Percentiles rank a stretch among this genome's conserved stretches.
Evolutionary conservation across 1,140 invertebrate genomes (phyloP).

Genomic region (Cataglyphis hispanica): DNA sequence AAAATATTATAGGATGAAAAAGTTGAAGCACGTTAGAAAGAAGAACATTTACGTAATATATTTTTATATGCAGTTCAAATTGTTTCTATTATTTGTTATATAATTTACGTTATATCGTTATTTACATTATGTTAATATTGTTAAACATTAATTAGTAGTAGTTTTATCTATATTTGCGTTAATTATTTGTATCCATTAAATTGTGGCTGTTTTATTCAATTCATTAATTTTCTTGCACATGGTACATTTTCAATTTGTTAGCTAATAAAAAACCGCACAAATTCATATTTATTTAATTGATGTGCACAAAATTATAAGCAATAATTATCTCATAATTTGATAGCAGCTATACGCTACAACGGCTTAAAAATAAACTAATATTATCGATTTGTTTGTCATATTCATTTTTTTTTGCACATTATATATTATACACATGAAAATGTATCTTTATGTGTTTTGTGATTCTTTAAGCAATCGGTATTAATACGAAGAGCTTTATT

Average conservation of each 20-base stretch:
- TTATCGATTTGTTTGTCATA: neutral
- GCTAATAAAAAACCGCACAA: slow-evolving; percentile 54
- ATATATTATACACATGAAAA: neutral
- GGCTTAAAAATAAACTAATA: neutral
- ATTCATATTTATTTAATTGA: slow-evolving; percentile 46
- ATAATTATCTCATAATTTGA: slow-evolving; percentile 13
- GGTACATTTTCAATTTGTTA: neutral
- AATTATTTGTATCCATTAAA: neutral
- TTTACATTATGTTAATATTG: too few species aligned
- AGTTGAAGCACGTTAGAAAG: slow-evolving; percentile 15
- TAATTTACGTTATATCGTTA: slow-evolving; percentile 38
- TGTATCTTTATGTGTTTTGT: slow-evolving; percentile 32
- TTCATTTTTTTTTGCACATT: slow-evolving; percentile 18
- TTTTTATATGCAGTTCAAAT: slow-evolving; percentile 39
- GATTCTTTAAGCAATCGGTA: neutral
- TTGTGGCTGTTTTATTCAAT: neutral
- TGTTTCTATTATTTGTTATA: slow-evolving; percentile 5
- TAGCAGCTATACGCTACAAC: neutral
- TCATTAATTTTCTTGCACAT: slow-evolving; percentile 6
- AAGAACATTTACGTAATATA: slow-evolving; percentile 45
- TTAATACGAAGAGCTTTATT: neutral
- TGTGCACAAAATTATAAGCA: slow-evolving; percentile 43
- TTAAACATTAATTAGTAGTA: too few species aligned
- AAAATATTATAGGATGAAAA: slow-evolving; percentile 30
- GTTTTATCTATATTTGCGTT: neutral